These are phyloP conservation scores for Silurus meridionalis DNA, from an alignment of 2,113 vertebrate species.

Conservation along the genomic window DNA sequence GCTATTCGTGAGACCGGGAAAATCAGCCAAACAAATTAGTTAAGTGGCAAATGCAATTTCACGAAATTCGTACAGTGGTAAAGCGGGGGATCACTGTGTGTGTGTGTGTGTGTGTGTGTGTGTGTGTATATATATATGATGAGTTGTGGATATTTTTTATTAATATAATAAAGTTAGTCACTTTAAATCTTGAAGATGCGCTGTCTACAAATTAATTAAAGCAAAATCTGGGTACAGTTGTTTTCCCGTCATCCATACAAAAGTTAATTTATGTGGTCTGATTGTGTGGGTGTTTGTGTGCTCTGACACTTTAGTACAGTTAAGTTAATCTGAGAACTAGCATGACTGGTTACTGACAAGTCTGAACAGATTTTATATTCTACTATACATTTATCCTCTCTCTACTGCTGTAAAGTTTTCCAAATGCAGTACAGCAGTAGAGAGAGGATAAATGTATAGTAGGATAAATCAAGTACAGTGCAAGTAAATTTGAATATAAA, in stretches of 20 bases:
- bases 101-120: too few species aligned
- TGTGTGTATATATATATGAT: too few species aligned
- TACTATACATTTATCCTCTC: neutral
- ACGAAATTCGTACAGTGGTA: too few species aligned
- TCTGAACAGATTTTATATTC: constrained; percentile 30
- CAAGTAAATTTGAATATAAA: neutral
- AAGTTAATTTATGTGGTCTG: neutral
- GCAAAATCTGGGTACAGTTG: neutral
- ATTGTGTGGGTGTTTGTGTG: neutral
- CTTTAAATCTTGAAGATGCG: neutral
- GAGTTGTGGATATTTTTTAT: neutral
- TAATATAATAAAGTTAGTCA: neutral
- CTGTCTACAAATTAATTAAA: neutral
- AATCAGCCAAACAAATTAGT: too few species aligned
- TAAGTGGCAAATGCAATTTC: too few species aligned
- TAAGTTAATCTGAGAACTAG: constrained; percentile 28
- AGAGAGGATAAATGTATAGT: too few species aligned
- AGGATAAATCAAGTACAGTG: too few species aligned
- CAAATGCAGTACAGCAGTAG: too few species aligned
- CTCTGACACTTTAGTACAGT: neutral
- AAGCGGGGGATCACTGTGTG: too few species aligned
- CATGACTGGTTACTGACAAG: constrained; percentile 45
- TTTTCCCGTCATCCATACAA: neutral
- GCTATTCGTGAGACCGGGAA: too few species aligned
- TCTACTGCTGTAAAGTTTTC: neutral